Conservation (phyloP, 1,140 invertebrate species). For the Amyelois transitella region DNA sequence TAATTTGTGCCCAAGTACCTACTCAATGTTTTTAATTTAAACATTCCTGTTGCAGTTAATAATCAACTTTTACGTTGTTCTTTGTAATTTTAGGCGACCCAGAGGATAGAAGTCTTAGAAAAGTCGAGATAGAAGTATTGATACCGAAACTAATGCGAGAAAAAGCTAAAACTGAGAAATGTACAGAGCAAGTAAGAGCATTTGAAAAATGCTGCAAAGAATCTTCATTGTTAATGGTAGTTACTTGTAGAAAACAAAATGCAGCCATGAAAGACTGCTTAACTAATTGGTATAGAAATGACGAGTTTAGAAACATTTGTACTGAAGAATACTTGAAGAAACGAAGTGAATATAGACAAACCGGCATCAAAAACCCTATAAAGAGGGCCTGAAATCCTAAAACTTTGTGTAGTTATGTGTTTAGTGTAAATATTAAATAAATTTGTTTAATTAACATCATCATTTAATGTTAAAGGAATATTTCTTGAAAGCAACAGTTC, state of each 20-base stretch:
- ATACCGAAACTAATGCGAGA: slow-evolving; percentile 91
- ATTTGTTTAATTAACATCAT: slow-evolving; percentile 46
- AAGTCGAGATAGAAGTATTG: slow-evolving; percentile 88
- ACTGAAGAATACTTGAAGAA: slow-evolving; percentile 87
- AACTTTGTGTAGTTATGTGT: slow-evolving; percentile 19
- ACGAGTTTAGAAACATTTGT: slow-evolving; percentile 83
- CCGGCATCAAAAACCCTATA: slow-evolving; percentile 81
- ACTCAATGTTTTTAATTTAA: not conserved
- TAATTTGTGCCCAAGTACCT: no score
- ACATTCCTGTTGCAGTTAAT: no score
- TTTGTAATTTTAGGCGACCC: slow-evolving; percentile 84
- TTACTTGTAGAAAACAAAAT: slow-evolving; percentile 85
- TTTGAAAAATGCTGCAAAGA: slow-evolving; percentile 86
- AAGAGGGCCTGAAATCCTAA: slow-evolving; percentile 44
- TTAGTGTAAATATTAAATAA: slow-evolving; percentile 32
- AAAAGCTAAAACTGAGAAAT: slow-evolving; percentile 84
- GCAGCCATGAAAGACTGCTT: slow-evolving; percentile 81
- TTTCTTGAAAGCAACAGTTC: slow-evolving; percentile 61
- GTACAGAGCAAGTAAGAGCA: slow-evolving; percentile 79
- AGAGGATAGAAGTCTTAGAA: slow-evolving; percentile 84
- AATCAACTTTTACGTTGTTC: not conserved
- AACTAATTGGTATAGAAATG: slow-evolving; percentile 83
- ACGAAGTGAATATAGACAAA: slow-evolving; percentile 85
- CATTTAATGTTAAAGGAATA: slow-evolving; percentile 56
- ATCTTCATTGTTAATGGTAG: slow-evolving; percentile 79